Evolutionary conservation across 2,797 vertebrate genomes (phyloP).

Genomic region (Pempheris klunzingeri): DNA sequence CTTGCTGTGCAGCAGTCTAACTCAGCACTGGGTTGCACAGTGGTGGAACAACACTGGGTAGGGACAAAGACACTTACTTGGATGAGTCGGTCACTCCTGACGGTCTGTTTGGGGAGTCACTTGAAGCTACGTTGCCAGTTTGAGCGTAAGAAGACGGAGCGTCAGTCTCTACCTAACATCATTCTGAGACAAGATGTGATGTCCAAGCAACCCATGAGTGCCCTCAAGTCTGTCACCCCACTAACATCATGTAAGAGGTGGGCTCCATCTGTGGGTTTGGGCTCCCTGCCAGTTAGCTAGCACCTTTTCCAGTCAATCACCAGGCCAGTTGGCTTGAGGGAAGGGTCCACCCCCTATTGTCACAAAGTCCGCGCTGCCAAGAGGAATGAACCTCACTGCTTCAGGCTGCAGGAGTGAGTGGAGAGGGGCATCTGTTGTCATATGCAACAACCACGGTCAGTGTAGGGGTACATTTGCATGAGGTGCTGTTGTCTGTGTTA

Average conservation of each 20-base stretch:
- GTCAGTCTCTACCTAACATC: conserved; percentile 10
- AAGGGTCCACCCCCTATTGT: conserved; percentile 5
- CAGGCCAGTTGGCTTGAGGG: conserved; percentile 33
- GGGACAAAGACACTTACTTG: conserved; percentile 53
- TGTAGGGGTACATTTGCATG: background rate
- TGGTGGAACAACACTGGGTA: conserved; percentile 20
- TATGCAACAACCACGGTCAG: background rate
- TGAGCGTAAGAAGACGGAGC: conserved; percentile 15
- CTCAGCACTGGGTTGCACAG: conserved; percentile 27
- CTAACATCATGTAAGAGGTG: conserved; percentile 30
- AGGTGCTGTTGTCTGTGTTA: background rate
- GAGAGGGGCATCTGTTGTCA: conserved; percentile 25
- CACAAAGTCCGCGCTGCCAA: conserved; percentile 43
- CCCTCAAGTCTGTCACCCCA: conserved; percentile 13
- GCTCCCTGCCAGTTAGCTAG: conserved; percentile 30
- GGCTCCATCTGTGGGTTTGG: conserved; percentile 50
- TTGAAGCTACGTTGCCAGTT: conserved; percentile 31
- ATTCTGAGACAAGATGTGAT: conserved; percentile 26
- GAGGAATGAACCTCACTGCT: conserved; percentile 21
- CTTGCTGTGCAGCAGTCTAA: conserved; percentile 36
- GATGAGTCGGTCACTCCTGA: conserved; percentile 24
- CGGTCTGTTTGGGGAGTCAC: conserved; percentile 35
- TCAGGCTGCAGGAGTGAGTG: background rate
- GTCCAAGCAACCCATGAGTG: conserved; percentile 10
- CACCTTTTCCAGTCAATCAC: conserved; percentile 37